Conservation (phyloP, 2,113 vertebrate genomes). For the Daboia siamensis region DNA sequence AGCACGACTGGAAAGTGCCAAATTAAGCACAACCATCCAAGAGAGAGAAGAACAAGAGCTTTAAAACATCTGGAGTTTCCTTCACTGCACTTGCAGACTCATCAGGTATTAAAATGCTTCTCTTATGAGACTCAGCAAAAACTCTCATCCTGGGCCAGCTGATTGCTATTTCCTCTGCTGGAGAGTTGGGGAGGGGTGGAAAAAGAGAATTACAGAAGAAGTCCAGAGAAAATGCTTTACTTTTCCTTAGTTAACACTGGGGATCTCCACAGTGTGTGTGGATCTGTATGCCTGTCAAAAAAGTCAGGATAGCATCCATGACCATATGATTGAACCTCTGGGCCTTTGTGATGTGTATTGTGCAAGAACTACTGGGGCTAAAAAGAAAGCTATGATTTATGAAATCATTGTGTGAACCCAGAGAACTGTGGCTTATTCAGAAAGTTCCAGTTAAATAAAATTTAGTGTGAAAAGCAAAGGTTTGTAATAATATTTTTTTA, state of each 20-base stretch:
- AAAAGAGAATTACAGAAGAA: neutral
- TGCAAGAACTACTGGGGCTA: neutral
- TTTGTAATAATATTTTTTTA: neutral
- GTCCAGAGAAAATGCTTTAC: neutral
- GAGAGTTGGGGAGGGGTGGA: neutral
- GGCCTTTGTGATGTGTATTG: neutral
- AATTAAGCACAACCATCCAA: neutral
- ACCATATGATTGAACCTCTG: neutral
- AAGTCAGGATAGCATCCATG: neutral
- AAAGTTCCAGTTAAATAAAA: neutral
- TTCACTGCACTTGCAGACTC: accelerated
- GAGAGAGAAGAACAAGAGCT: neutral
- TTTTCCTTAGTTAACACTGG: neutral
- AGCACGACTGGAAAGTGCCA: neutral
- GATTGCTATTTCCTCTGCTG: conserved; percentile 46
- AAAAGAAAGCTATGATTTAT: neutral
- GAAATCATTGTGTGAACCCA: neutral
- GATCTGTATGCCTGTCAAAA: neutral
- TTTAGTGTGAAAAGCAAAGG: neutral
- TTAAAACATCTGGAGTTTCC: no score
- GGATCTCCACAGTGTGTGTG: neutral
- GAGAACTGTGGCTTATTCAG: neutral
- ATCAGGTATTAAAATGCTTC: conserved; percentile 11
- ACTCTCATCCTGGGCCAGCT: conserved; percentile 41
- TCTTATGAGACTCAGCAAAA: conserved; percentile 38